Base-by-base conservation (phyloP, 2,888 invertebrate species). In the Myathropa florea region DNA sequence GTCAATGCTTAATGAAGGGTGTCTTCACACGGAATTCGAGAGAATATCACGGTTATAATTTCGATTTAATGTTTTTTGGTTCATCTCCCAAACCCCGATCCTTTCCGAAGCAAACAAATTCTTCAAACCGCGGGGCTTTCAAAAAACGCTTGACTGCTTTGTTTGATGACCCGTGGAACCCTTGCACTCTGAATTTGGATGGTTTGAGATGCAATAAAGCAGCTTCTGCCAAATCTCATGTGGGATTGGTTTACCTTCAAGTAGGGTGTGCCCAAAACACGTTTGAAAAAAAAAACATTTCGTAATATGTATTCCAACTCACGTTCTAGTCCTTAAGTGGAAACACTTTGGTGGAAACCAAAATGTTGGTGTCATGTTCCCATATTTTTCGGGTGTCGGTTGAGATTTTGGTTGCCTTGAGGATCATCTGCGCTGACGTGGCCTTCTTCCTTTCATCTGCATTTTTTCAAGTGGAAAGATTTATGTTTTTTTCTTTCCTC, bases 381-480 rank as follows among this genome's bases (percentile, higher is more conserved):
- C 53, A 57, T 73, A 7, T 55, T 28, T 60, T 4, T 18, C n/a
- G 70, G 64, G 81, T 85, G 85, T 85, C 85, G 72, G 63, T 81
- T 59, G n/a, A 64, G 64, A 78, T 82, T 57, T 64, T 60, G 59
- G 30, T 53, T 53, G 36, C 53, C 68, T 68, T 24, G 72, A 81
- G 59, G 57, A 30, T 76, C 46, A 76, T 77, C 30, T 21, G 14
- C 28, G 59, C 18, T 59, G 67, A 71, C 82, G 63, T 60, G 46
- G 46, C 18, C 46, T 46, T 18, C 53, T 55, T 30, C 30, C 71
- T 71, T 71, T 61, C 71, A 76, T 80, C 30, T 84, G 80, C 84
- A 84, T 70, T 76, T 76, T 76, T 61, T 84, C 79, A 80, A 84
- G 84, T 85, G 67, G 80, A 85, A 81, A 85, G 67, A 71, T 39